Evolutionary conservation across 2,888 invertebrate species (phyloP).

Genomic region (Euphydryas editha): DNA sequence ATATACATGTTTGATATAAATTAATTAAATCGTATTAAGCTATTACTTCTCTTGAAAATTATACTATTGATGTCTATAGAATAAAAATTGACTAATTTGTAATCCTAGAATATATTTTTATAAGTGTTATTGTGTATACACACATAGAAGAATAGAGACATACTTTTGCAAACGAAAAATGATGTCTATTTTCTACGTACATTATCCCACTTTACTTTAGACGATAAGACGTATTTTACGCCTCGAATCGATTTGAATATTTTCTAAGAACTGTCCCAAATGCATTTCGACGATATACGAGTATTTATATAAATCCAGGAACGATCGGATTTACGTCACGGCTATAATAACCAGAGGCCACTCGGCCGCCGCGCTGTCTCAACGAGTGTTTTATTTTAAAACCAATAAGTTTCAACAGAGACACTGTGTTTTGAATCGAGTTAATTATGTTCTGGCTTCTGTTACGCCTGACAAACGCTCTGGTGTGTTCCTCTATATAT

Average conservation of each 20-base stretch:
- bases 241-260: constrained; percentile 1
- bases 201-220: neutral
- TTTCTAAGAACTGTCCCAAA: constrained; percentile 20
- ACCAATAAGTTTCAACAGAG: neutral
- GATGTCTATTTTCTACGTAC: neutral
- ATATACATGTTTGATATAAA: too few relatives aligned
- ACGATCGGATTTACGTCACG: constrained; percentile 34
- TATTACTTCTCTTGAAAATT: too few relatives aligned
- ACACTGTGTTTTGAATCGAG: neutral
- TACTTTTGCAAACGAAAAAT: too few relatives aligned
- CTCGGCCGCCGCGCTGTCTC: constrained; percentile 42
- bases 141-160: too few relatives aligned
- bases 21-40: too few relatives aligned
- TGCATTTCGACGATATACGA: constrained; percentile 14
- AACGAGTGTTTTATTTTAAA: neutral
- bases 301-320: constrained; percentile 32
- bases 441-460: neutral
- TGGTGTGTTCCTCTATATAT: too few relatives aligned
- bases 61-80: too few relatives aligned
- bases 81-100: too few relatives aligned
- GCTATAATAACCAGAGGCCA: constrained; percentile 35
- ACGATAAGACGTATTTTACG: neutral
- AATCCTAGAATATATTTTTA: too few relatives aligned
- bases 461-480: too few relatives aligned
- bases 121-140: too few relatives aligned